Conservation (phyloP, 1,140 invertebrate species). For the Cecropterus lyciades region DNA sequence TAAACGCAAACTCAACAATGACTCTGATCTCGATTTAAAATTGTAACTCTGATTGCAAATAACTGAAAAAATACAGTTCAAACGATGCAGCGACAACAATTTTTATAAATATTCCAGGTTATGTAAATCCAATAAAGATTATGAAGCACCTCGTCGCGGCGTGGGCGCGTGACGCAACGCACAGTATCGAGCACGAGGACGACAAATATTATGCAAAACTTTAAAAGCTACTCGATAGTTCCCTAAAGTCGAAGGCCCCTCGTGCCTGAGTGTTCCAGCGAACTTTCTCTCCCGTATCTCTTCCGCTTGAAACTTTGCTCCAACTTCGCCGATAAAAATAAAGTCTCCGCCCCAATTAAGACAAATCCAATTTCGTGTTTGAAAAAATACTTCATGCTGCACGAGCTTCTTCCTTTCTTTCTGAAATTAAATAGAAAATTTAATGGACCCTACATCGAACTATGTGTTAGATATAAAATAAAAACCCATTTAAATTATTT, state of each 20-base stretch:
- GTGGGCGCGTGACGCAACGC: not conserved
- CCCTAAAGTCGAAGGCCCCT: conserved; percentile 9
- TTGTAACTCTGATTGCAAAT: not conserved
- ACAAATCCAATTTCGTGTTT: conserved; percentile 15
- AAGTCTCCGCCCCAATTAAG: conserved; percentile 20
- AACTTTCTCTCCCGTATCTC: conserved; percentile 19
- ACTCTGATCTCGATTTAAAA: conserved; percentile 7
- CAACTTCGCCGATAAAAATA: conserved; percentile 26
- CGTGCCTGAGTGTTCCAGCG: not conserved
- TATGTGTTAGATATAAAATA: too few relatives aligned
- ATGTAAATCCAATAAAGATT: conserved; percentile 8
- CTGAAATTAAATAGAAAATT: conserved; percentile 8
- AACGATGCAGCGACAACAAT: conserved; percentile 3
- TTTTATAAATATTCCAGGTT: conserved; percentile 15
- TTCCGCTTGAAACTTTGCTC: conserved; percentile 11
- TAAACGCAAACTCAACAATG: not conserved
- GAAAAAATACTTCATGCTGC: conserved; percentile 17
- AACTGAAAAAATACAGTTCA: not conserved
- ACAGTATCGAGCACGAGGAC: not conserved
- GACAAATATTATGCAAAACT: conserved; percentile 23
- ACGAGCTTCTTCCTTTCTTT: conserved; percentile 4
- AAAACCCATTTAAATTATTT: too few relatives aligned
- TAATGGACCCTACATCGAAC: not conserved
- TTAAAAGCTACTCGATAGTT: conserved; percentile 22
- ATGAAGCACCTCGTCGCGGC: conserved; percentile 4